Base-by-base conservation (phyloP, 1,140 invertebrate species). In the Lycorma delicatula region DNA sequence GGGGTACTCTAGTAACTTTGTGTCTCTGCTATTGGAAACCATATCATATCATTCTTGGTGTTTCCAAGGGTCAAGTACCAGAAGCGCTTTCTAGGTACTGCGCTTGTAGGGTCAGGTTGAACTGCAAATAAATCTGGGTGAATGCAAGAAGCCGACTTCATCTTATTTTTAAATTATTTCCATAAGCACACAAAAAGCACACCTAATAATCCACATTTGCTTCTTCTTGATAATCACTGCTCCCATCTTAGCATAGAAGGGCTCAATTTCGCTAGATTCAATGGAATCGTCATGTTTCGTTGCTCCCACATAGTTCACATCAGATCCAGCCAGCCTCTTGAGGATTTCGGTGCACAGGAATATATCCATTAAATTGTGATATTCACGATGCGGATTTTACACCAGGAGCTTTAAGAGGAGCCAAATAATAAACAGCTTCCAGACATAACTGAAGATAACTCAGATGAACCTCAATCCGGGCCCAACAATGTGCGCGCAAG, bases 81-180 rank as follows among this genome's bases (percentile, higher is more conserved):
- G 27, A 51, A 56, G 3, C 56, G 64, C 13, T 69, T 72, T 58
- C 57, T 71, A 5, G 36, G 46, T 27, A 63, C 61, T 60, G 65
- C 64, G 6, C 71, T 69, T 18, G 36, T 66, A 6, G 74, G 76
- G 56, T 68, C 66, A 44, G 56, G 71, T 29, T 75, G 72, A 34
- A 63, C 62, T 27, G 70, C 72, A 3, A 67, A 70, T 62, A 63
- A 26, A 53, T 71, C 63, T 62, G 77, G 76, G 3, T 78, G 76
- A 73, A 76, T 78, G 70, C 74, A 62, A 13, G 62, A 57, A n/a
- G 59, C 65, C 13, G 59, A 70, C 57, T 79, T 78, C 68, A 26
- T 71, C 26, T 41, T 60, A 44, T 70, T 71, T 52, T 53, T 75
- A 27, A 47, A 70, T 49, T 69, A 74, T 66, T 69, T 71, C 60